These are phyloP conservation scores for Uria lomvia DNA, from an alignment of 2,113 vertebrate species.

Conservation along the genomic window DNA sequence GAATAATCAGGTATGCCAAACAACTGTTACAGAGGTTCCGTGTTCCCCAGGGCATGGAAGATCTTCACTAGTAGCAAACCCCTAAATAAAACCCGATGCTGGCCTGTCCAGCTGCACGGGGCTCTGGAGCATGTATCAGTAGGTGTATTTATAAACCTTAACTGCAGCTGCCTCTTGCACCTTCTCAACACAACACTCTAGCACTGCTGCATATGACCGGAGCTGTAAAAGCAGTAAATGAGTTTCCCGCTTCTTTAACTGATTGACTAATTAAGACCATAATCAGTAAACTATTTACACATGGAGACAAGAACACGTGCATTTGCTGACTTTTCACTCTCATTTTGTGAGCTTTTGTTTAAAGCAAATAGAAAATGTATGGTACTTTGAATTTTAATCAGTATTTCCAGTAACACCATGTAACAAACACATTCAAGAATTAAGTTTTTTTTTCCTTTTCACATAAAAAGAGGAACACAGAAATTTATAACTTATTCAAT, in stretches of 20 bases:
- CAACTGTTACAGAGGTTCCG: background rate
- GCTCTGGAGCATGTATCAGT: rapidly evolving
- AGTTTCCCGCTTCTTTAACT: background rate
- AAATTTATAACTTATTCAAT: background rate
- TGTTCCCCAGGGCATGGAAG: background rate
- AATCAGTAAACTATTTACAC: background rate
- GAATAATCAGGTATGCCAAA: background rate
- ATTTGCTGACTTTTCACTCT: background rate
- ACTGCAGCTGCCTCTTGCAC: background rate
- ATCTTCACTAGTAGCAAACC: background rate
- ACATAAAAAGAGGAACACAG: background rate
- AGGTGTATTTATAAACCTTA: background rate
- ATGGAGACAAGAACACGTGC: background rate
- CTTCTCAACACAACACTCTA: background rate
- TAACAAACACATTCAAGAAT: background rate
- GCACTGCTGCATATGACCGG: rapidly evolving
- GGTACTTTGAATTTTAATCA: background rate
- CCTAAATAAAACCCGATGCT: background rate
- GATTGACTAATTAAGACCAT: background rate
- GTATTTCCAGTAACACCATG: background rate
- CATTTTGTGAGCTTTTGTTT: background rate
- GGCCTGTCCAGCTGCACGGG: background rate
- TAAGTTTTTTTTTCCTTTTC: background rate
- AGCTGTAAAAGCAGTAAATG: background rate
- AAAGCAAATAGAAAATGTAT: background rate